phyloP scores from a whole-genome alignment of 1,140 invertebrate genomes.

The Helicoverpa armigera region DNA sequence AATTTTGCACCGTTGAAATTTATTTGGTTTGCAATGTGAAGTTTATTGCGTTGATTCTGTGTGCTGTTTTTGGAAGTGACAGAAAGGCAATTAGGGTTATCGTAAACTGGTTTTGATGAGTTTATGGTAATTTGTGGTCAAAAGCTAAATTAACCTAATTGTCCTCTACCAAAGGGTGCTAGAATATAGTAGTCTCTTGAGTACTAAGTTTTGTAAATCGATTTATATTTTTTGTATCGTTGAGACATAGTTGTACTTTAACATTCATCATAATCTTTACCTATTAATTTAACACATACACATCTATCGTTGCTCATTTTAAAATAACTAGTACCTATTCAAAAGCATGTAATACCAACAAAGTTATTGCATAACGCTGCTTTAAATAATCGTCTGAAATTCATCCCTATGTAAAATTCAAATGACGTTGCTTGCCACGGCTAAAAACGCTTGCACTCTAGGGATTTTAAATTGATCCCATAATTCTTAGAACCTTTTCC shows the following conservation, averaged over 20 bases:
- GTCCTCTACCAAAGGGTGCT: too few relatives aligned
- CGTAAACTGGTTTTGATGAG: too few relatives aligned
- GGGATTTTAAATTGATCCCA: slow-evolving; percentile 37
- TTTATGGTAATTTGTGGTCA: too few relatives aligned
- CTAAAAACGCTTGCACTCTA: slow-evolving; percentile 15
- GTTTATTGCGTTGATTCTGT: not conserved
- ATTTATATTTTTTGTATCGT: too few relatives aligned
- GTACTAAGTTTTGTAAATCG: too few relatives aligned
- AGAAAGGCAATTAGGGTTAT: not conserved
- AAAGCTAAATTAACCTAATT: too few relatives aligned
- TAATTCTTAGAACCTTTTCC: slow-evolving; percentile 28
- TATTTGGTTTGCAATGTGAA: not conserved
- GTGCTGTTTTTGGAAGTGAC: not conserved
- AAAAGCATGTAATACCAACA: not conserved
- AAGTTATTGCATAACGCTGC: not conserved
- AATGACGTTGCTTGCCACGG: not conserved
- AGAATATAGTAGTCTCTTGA: too few relatives aligned
- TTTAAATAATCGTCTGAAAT: slow-evolving; percentile 10
- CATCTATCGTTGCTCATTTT: too few relatives aligned
- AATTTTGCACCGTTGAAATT: slow-evolving; percentile 1
- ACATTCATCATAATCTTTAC: too few relatives aligned
- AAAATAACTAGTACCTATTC: too few relatives aligned
- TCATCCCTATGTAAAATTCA: slow-evolving; percentile 13
- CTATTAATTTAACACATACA: too few relatives aligned
- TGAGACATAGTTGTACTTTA: too few relatives aligned